Base-by-base conservation (phyloP, 2,113 vertebrate species). In the Elanoides forficatus region DNA sequence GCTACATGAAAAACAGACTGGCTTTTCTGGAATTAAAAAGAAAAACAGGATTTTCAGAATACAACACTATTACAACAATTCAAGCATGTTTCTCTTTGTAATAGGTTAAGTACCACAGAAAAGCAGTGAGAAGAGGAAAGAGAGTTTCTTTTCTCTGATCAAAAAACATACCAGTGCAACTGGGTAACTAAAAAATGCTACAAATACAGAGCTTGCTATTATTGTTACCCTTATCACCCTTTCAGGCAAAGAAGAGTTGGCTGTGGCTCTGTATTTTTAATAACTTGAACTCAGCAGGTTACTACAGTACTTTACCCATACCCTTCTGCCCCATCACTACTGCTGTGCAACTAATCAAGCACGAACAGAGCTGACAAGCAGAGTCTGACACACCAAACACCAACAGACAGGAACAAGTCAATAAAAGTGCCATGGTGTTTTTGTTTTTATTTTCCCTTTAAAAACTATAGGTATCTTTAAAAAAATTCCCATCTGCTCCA, bases 391-490 rank as follows among this genome's bases (percentile, higher is more conserved):
- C 32, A 75, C 47, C 45, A 58, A 90, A 85, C 34, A 66, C 42
- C 6, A 5, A 52, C 20, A 48, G 19, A 48, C 15, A 27, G 32
- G 15, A 91, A 55, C 5, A 34, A 68, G 14, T 56, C 47, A 67
- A 23, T 6, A 6, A 1, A 86, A 91, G 21, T 8, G 3, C 21
- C 47, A 19, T 0, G 2, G n/a, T 8, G 8, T 15, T 52, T 50
- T 52, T 0, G 1, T 6, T 52, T 80, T 74, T 20, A 60, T 45
- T 62, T 71, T 92, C 42, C 56, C 20, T 50, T 76, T 26, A 62
- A 74, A 87, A 87, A 52, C 29, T 43, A 48, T 10, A 32, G 2
- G 8, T 65, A 55, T 52, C 14, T 75, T 79, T 23, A 29, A 3
- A 3, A 50, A 86, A 56, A 65, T 17, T 60, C 40, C 18, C 43